Conservation (phyloP, 2,797 vertebrate species). For the Cryptoblepharus egeriae region DNA sequence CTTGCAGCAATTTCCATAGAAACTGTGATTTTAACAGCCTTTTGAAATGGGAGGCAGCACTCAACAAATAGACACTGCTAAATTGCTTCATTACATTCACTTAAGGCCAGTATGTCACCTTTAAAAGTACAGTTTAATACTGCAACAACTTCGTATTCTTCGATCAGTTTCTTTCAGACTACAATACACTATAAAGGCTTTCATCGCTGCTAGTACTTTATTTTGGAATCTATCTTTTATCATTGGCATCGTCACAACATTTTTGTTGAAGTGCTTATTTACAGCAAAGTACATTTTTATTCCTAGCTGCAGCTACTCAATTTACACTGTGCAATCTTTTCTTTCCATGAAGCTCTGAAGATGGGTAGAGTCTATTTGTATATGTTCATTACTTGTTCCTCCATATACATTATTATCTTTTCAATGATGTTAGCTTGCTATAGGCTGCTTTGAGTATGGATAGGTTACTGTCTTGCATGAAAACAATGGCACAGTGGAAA, state of each 20-base stretch:
- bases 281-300: background rate
- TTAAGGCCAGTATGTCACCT: constrained; percentile 31
- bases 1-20: constrained; percentile 70
- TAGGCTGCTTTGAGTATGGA: background rate
- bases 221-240: constrained; percentile 39
- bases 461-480: background rate
- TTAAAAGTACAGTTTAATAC: constrained; percentile 34
- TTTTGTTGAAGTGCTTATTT: constrained; percentile 22
- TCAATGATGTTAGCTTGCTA: background rate
- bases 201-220: constrained; percentile 3
- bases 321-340: constrained; percentile 38
- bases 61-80: constrained; percentile 47
- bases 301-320: constrained; percentile 31
- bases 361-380: constrained; percentile 27
- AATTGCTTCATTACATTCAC: constrained; percentile 51
- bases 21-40: constrained; percentile 61
- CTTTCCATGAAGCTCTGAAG: constrained; percentile 20
- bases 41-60: constrained; percentile 44
- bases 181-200: constrained; percentile 33
- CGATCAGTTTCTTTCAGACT: constrained; percentile 40
- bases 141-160: background rate
- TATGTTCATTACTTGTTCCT: background rate
- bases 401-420: background rate
- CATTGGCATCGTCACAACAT: constrained; percentile 34
- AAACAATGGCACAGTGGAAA: background rate